Conservation (phyloP, 2,797 vertebrate genomes). For the Uromys caudimaculatus region DNA sequence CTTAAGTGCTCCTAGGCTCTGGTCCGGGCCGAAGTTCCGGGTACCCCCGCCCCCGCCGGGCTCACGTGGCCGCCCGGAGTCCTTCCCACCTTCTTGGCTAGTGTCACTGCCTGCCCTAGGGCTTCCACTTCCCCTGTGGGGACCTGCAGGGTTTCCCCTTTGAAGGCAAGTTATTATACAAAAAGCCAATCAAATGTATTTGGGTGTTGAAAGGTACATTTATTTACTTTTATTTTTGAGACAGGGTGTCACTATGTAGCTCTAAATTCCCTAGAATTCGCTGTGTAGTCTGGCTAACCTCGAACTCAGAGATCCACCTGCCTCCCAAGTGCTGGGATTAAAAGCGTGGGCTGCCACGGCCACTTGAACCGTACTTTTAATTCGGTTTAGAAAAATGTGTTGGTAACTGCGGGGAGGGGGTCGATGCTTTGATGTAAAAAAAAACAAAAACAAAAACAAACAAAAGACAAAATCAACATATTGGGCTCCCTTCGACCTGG, state of each 20-base stretch:
- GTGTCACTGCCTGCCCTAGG: not conserved
- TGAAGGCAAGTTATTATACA: slow-evolving; percentile 57
- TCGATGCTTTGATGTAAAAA: slow-evolving; percentile 31
- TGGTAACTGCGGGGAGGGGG: not conserved
- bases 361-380: not conserved
- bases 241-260: not conserved
- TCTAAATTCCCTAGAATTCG: not conserved
- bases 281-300: not conserved
- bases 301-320: not conserved
- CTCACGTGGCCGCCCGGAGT: not conserved
- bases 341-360: no score
- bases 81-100: slow-evolving; percentile 50
- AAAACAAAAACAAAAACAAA: not conserved
- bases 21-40: slow-evolving; percentile 68
- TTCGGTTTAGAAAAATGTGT: not conserved
- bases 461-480: not conserved
- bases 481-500: not conserved
- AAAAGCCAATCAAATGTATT: slow-evolving; percentile 22
- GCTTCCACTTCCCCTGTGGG: slow-evolving; percentile 61
- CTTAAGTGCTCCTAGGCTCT: not conserved
- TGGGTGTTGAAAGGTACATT: slow-evolving; percentile 51
- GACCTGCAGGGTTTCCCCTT: slow-evolving; percentile 60
- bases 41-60: slow-evolving; percentile 21
- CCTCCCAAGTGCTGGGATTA: not conserved
- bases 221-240: not conserved